A percentile compares a stretch with the other conserved stretches of the same genome.
Evolutionary conservation across 2,113 vertebrate genomes (phyloP).

Genomic region (Clarias batrachus): DNA sequence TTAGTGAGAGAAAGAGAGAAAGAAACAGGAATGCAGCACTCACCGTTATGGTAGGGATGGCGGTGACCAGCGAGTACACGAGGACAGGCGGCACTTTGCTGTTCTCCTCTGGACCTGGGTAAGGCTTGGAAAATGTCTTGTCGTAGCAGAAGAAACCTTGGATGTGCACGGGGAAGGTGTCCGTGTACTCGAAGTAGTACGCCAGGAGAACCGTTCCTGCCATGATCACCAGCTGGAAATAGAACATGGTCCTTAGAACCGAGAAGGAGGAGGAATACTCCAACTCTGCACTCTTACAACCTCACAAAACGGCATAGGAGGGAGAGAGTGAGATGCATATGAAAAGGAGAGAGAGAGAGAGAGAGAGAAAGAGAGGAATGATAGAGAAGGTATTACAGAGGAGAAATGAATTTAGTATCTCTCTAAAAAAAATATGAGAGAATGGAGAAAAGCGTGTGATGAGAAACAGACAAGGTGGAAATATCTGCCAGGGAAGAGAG

Average conservation of each 20-base stretch:
- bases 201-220: conserved; percentile 84
- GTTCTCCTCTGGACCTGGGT: conserved; percentile 81
- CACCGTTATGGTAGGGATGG: conserved; percentile 83
- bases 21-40: conserved; percentile 49
- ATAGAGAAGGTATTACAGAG: not conserved
- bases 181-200: conserved; percentile 90
- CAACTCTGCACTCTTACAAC: conserved; percentile 55
- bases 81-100: conserved; percentile 83
- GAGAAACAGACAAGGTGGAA: not conserved
- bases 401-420: not conserved
- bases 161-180: conserved; percentile 86
- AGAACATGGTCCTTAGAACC: conserved; percentile 72
- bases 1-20: not conserved
- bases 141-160: conserved; percentile 93
- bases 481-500: not conserved
- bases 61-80: conserved; percentile 82
- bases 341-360: conserved; percentile 40
- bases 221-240: conserved; percentile 87
- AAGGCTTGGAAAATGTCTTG: conserved; percentile 83
- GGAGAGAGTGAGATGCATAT: conserved; percentile 48
- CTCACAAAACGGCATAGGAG: conserved; percentile 49
- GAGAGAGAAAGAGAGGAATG: not conserved
- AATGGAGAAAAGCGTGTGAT: conserved; percentile 15
- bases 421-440: not conserved
- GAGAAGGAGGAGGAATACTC: conserved; percentile 45